Evolutionary conservation across 2,888 invertebrate species (phyloP), one percentile per base, ranked within the genome.

Genomic region (Apamea crenata): DNA sequence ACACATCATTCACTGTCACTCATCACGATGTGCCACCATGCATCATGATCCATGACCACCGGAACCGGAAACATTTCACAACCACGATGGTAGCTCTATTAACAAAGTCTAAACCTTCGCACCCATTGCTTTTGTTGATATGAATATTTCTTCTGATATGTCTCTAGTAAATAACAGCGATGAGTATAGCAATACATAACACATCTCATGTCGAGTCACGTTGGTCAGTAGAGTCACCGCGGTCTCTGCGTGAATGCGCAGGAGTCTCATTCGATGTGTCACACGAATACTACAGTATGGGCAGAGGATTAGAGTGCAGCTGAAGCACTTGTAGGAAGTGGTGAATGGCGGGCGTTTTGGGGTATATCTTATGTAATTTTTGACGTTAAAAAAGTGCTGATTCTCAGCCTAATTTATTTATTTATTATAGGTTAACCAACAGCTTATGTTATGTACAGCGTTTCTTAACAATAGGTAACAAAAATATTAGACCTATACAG

Each of bases 191-290:
- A 56, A 44, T 47, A 80, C 29, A 14, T 32, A 40, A 47, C 44
- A 79, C 29, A 29, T 25, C 18, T 36, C 25, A 5, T 4, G 61
- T 78, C 50, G 32, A 63, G 32, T 44, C 32, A 14, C 25, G n/a
- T 65, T 25, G 36, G 29, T 18, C 18, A 56, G 32, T n/a, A 63
- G n/a, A 81, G 32, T n/a, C 29, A 59, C 8, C 12, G 77, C 6
- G 21, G 10, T 50, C 16, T 66, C 18, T n/a, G 50, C 56, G 56
- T 80, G 56, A 59, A 40, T 66, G 56, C 76, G 56, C 75, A 82
- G 40, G n/a, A 80, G 75, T 80, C 59, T 65, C 12, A 44, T 59
- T 40, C 36, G 65, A 61, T 63, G 36, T 70, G 40, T 73, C 82
- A 56, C 56, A 25, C 12, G n/a, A 7, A 29, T 18, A 25, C 14